Evolutionary conservation across 2,888 invertebrate species (phyloP).

Genomic region (Chouioia cunea): DNA sequence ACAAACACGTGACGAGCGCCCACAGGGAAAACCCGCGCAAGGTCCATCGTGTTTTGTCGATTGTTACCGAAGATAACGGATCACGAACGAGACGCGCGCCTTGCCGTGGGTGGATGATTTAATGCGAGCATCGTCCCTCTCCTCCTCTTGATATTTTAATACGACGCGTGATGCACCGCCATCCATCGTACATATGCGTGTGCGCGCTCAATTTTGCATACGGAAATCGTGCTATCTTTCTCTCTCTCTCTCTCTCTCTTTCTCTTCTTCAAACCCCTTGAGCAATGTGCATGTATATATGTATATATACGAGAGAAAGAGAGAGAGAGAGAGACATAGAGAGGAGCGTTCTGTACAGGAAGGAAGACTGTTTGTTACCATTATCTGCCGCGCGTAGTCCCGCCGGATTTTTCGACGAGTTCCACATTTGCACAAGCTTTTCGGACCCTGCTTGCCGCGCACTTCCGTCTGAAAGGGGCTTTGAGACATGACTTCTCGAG

Average conservation of each 20-base stretch:
- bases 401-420: slow-evolving; percentile 20
- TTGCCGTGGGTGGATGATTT: slow-evolving; percentile 66
- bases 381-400: slow-evolving; percentile 59
- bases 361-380: slow-evolving; percentile 69
- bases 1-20: not conserved
- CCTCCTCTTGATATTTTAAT: slow-evolving; percentile 64
- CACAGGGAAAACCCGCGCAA: no score
- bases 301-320: not conserved
- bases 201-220: slow-evolving; percentile 67
- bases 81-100: slow-evolving; percentile 49
- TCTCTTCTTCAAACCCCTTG: not conserved
- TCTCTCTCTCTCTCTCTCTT: slow-evolving; percentile 10
- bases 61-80: slow-evolving; percentile 60
- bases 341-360: slow-evolving; percentile 65
- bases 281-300: slow-evolving; percentile 5
- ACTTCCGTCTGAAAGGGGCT: slow-evolving; percentile 26
- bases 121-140: slow-evolving; percentile 54
- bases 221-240: slow-evolving; percentile 60
- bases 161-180: slow-evolving; percentile 67
- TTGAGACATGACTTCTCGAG: slow-evolving; percentile 2
- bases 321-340: slow-evolving; percentile 39
- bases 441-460: not conserved
- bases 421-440: no score
- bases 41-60: slow-evolving; percentile 58
- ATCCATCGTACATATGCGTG: slow-evolving; percentile 66